These are phyloP conservation scores for Mesembrinibis cayennensis DNA, from an alignment of 2,113 vertebrate genomes.

Conservation along the genomic window DNA sequence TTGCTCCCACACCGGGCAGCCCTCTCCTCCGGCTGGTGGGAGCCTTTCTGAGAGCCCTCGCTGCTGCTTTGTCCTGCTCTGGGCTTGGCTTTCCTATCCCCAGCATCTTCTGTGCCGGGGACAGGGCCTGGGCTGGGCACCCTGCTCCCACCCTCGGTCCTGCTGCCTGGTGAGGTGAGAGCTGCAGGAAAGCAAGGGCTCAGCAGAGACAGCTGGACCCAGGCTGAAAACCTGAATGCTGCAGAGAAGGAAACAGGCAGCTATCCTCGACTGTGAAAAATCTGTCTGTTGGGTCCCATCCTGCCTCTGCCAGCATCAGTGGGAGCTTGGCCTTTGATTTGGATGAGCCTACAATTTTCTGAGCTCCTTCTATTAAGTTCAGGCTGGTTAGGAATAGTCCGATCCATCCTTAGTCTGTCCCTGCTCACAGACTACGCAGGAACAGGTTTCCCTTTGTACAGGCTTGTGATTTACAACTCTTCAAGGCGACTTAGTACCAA, in stretches of 20 bases:
- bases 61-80: background rate
- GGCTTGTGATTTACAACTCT: constrained; percentile 19
- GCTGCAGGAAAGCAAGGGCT: background rate
- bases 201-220: background rate
- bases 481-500: background rate
- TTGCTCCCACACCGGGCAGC: background rate
- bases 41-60: background rate
- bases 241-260: background rate
- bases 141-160: background rate
- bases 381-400: background rate
- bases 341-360: background rate
- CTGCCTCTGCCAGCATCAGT: background rate
- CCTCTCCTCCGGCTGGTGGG: background rate
- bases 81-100: background rate
- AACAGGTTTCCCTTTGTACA: background rate
- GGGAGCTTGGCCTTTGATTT: background rate
- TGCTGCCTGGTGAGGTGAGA: background rate
- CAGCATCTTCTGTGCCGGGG: background rate
- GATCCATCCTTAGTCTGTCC: background rate
- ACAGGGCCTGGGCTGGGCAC: background rate
- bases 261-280: background rate
- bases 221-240: background rate
- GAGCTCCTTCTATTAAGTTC: background rate
- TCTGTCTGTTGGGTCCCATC: background rate
- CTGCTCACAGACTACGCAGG: background rate